Percentiles rank a stretch among this genome's conserved stretches.
Conservation (phyloP, 2,797 vertebrate species). For the Coccyzus lansbergi region DNA sequence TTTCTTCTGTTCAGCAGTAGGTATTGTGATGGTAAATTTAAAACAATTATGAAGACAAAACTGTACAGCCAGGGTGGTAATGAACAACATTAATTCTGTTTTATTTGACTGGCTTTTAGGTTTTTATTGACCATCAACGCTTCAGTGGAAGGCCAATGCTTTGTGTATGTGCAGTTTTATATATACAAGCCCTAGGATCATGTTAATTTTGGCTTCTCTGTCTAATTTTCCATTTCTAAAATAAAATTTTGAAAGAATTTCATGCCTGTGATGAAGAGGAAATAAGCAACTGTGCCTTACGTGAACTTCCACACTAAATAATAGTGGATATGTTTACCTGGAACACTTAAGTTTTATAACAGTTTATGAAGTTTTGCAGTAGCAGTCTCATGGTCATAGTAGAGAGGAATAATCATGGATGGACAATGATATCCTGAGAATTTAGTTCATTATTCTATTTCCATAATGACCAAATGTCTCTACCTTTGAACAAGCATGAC, state of each 20-base stretch:
- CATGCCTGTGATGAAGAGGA: background rate
- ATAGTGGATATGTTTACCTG: background rate
- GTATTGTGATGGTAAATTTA: background rate
- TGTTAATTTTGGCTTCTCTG: background rate
- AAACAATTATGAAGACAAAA: background rate
- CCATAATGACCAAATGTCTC: background rate
- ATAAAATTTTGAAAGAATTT: background rate
- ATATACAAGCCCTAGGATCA: background rate
- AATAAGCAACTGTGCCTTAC: background rate
- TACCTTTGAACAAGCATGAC: background rate
- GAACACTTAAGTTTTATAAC: background rate
- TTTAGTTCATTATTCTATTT: background rate
- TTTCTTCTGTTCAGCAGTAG: background rate
- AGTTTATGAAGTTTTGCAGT: background rate
- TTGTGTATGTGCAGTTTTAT: background rate
- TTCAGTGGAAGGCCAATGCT: background rate
- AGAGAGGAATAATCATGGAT: background rate
- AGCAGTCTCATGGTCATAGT: background rate
- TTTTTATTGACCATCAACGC: background rate
- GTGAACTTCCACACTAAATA: background rate
- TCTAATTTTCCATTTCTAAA: background rate
- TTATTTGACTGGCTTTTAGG: background rate
- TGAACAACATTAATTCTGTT: background rate
- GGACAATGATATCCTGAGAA: background rate
- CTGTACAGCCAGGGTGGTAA: background rate